Base-by-base conservation (phyloP, 1,140 invertebrate genomes). In the Cryptotermes secundus region DNA sequence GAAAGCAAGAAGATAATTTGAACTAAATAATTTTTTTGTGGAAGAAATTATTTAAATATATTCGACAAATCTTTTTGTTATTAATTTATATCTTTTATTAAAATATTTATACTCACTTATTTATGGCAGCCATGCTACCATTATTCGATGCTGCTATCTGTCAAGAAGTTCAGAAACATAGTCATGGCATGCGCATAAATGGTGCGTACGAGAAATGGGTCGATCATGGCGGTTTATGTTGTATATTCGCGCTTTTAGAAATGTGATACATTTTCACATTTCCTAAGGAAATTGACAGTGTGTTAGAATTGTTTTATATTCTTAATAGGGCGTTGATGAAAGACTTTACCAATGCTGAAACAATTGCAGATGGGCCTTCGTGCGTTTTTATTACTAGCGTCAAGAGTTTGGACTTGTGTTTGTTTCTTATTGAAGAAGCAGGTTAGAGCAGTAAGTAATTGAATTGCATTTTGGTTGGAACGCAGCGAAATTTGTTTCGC, bases 341-440 rank as follows among this genome's bases (percentile, higher is more conserved):
- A 85, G 59, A 81, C 83, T 79, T 38, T 83, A 85, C 89, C 87
- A 95, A 98, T 98, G 97, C 95, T 97, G 93, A 98, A 97, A 92
- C 95, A 96, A 93, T 93, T 98, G 94, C 96, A 97, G 94, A 98
- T 98, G 96, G 96, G 97, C 93, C 95, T 98, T 92, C 95, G 96
- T 93, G 96, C 96, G 92, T 97, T 98, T 91, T 94, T 98, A 92
- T 92, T 98, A 90, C 93, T 98, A 90, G 96, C 97, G 89, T 97
- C 97, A 89, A 97, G 97, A 93, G 96, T 99, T 91, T 99, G 98
- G 97, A 98, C 96, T 93, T 99, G 97, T 93, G 93, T 99, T 90
- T 98, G 96, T 92, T 99, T 97, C 94, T 95, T 98, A 92, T 93
- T 98, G 89, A 96, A 96, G 92, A 97, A 97, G 92, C 96, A 98